A percentile compares a stretch with the other conserved stretches of the same genome.
Evolutionary conservation across 2,113 vertebrate species (phyloP).

Genomic region (Phyllostomus hastatus): DNA sequence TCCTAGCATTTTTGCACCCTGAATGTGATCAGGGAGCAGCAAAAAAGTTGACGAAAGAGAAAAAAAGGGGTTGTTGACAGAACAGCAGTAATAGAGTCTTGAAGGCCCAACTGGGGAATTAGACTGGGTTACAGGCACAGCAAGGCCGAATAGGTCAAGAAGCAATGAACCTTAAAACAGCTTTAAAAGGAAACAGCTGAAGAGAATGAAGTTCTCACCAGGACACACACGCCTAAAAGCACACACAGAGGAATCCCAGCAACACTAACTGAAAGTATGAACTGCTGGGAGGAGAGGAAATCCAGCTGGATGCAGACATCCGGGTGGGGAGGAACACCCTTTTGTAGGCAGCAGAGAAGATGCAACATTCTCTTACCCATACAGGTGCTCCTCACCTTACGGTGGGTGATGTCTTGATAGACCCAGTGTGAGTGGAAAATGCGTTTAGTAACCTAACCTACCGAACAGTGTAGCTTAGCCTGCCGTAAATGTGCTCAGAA

Average conservation of each 20-base stretch:
- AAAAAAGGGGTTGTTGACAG: not conserved
- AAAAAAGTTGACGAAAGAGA: constrained; percentile 45
- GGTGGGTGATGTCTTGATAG: not conserved
- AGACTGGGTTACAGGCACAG: not conserved
- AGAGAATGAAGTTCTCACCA: constrained; percentile 11
- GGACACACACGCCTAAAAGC: constrained; percentile 27
- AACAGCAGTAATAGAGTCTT: constrained; percentile 3
- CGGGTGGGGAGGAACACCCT: not conserved
- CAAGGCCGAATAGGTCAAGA: constrained; percentile 25
- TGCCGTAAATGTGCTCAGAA: not conserved
- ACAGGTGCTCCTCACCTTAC: not conserved
- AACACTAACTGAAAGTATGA: not conserved
- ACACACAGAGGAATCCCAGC: not conserved
- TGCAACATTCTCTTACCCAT: no score
- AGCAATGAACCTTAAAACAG: constrained; percentile 55
- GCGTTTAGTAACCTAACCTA: not conserved
- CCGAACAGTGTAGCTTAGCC: not conserved
- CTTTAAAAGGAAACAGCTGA: constrained; percentile 56
- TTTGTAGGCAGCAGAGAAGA: not conserved
- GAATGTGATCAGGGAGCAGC: constrained; percentile 6
- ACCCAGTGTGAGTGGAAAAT: not conserved
- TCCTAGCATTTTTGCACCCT: constrained; percentile 30
- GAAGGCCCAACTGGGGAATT: constrained; percentile 35
- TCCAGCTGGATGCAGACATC: not conserved
- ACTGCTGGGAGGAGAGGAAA: not conserved